Conservation (phyloP, 2,113 vertebrate genomes). For the Callaeas wilsoni region DNA sequence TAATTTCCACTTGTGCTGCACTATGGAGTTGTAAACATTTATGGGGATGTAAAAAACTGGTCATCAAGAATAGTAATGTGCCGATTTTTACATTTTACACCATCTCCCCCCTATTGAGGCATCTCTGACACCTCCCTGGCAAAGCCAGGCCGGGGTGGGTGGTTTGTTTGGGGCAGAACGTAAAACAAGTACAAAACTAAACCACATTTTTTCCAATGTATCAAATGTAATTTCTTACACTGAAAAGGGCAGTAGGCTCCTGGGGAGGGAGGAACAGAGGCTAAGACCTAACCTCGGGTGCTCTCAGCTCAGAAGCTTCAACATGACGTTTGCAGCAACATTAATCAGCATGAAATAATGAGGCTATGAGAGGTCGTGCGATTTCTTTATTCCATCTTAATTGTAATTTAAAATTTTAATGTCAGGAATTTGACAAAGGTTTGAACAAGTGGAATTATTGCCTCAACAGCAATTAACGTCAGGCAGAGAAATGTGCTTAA, state of each 20-base stretch:
- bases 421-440: constrained; percentile 27
- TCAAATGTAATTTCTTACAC: not conserved
- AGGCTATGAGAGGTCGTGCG: not conserved
- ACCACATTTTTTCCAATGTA: not conserved
- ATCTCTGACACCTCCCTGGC: not conserved
- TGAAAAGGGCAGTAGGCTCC: not conserved
- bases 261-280: not conserved
- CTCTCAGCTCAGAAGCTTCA: not conserved
- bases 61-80: not conserved
- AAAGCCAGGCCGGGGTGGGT: not conserved
- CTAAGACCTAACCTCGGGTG: not conserved
- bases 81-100: not conserved
- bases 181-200: not conserved
- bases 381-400: constrained; percentile 58
- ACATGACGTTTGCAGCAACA: not conserved
- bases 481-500: not conserved
- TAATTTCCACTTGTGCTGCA: not conserved
- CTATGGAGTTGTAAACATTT: not conserved
- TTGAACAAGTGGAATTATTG: constrained; percentile 29
- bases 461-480: not conserved
- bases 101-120: not conserved
- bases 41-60: not conserved
- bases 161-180: not conserved
- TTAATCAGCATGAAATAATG: constrained; percentile 50
- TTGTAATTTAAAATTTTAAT: constrained; percentile 54